Evolutionary conservation across 2,888 invertebrate species (phyloP), one percentile per base, ranked within the genome.

Genomic region (Ernsta delagoae): DNA sequence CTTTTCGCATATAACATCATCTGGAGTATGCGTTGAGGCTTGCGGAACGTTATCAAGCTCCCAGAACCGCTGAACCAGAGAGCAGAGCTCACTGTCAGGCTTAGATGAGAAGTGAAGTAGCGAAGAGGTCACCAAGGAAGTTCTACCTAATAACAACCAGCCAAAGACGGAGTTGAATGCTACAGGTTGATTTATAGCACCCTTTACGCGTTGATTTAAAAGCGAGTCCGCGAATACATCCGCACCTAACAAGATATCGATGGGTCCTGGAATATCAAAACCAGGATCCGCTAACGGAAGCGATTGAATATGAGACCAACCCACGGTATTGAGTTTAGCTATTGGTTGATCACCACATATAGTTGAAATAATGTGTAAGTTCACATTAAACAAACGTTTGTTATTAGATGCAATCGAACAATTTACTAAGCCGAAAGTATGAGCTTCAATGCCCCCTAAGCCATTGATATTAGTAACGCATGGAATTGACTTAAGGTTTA

Each of bases 201-300:
- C 60, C 16, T 60, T 60, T 60, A 71, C 12, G 12, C 60, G 56
- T 45, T 53, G 54, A 12, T 7, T 50, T 16, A 66, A 50, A 9
- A 66, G 65, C 5, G 60, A 50, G 9, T 65, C 39, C 1, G 59
- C 61, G 12, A 72, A 67, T 8, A 71, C 62, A 50, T 72, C 71
- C 7, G 72, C 72, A 16, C 65, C 71, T 12, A 72, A 48, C 12
- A 72, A 31, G n/a, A 72, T 41, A 41, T 72, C 72, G 53, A 72
- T 69, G 4, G 71, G 57, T 34, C 71, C 69, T 50, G 72, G 71
- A 41, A 61, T 66, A 45, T 70, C 53, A 54, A 66, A 71, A 3
- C 56, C 59, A 31, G 73, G 72, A 61, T 73, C 73, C 2, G 73
- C 72, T 56, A 73, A 62, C 31, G 59, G 45, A 36, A 72, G 36